Percentiles rank a stretch among this genome's conserved stretches.
Conservation (phyloP, 2,113 vertebrate genomes). For the Brienomyrus brachyistius region DNA sequence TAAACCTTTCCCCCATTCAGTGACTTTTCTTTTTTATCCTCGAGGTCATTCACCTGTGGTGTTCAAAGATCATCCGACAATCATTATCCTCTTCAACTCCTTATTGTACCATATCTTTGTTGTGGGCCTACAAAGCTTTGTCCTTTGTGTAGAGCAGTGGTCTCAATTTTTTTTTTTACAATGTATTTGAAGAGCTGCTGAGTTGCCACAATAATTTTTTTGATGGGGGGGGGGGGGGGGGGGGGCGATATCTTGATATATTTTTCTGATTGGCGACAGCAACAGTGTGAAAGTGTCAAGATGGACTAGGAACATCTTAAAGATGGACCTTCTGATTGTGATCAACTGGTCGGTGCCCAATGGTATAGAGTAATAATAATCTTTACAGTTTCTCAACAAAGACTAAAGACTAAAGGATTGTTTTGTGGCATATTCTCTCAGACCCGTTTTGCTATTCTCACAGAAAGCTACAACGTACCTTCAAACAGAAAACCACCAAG, state of each 20-base stretch:
- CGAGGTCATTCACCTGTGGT: neutral
- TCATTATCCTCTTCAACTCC: conserved; percentile 31
- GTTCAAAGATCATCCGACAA: conserved; percentile 12
- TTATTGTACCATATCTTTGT: neutral
- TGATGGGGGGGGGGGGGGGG: neutral
- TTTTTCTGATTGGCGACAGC: neutral
- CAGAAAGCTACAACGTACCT: conserved; percentile 59
- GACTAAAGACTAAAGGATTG: neutral
- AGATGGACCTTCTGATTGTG: neutral
- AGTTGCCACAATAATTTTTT: neutral
- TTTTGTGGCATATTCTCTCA: neutral
- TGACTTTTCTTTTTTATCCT: neutral
- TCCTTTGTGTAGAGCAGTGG: neutral
- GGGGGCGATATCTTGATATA: neutral
- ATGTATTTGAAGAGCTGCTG: neutral
- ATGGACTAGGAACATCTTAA: no score
- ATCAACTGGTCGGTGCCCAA: neutral
- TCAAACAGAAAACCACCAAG: conserved; percentile 83
- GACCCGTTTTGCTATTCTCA: neutral
- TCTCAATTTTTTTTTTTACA: neutral
- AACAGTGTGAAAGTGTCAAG: neutral
- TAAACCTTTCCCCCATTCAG: neutral
- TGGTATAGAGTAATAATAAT: neutral
- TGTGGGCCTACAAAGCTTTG: neutral
- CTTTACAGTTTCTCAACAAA: neutral